Base-by-base conservation (phyloP, 2,113 vertebrate genomes). In the Orthonyx spaldingii region DNA sequence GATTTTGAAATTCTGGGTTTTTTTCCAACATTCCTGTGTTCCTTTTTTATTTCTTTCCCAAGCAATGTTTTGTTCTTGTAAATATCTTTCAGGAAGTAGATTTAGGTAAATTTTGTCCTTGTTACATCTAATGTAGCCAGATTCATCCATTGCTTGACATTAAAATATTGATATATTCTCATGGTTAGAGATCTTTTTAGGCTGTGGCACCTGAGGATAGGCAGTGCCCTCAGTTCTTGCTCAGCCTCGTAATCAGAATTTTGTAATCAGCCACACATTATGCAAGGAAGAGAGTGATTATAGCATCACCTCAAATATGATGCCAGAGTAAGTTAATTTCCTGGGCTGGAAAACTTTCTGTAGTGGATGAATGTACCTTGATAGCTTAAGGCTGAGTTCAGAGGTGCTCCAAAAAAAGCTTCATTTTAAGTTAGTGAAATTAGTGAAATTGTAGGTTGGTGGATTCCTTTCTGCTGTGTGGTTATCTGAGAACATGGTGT, bases 81-180 rank as follows among this genome's bases (percentile, higher is more conserved):
- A n/a, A 18, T 41, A 19, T 3, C 32, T 79, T 26, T 10, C 39
- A 20, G 50, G 33, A 56, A 60, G 33, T 9, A n/a, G 27, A 14
- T 52, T 22, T 18, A 22, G 37, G 22, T 55, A 22, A 68, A 5
- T n/a, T 26, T 82, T 69, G 7, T 52, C 24, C 33, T 59, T 61
- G 19, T 87, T 13, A 16, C 1, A 14, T 37, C 3, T n/a, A 16
- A 12, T 0, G 0, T 27, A 68, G 55, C 21, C 27, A 64, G 21
- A 23, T 9, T 72, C 28, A n/a, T 61, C 11, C 21, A 3, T 69
- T 70, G 27, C 46, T 83, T 53, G 41, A 2, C 7, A 2, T 65
- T 35, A 53, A n/a, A n/a, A 3, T 53, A n/a, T 30, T 53, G 55
- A 13, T 15, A 39, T 20, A 13, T 19, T 63, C 12, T 64, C 4